These are phyloP conservation scores for Cremastinae sp. DNA, from an alignment of 2,888 invertebrate genomes.

Conservation along the genomic window DNA sequence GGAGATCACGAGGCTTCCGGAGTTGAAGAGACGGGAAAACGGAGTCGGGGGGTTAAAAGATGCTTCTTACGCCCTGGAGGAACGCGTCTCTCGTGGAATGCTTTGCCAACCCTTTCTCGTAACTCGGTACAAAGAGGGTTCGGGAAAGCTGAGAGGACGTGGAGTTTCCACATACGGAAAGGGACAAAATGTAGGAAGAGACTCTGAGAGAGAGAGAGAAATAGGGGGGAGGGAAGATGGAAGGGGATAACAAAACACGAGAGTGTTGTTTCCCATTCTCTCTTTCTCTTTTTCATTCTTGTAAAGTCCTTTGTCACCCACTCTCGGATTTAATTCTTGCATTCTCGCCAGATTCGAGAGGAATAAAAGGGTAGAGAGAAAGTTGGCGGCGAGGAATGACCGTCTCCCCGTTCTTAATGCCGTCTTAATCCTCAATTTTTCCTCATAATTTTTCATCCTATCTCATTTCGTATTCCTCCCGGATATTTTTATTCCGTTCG, in stretches of 20 bases:
- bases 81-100: conserved; percentile 69
- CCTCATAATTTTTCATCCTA: conserved; percentile 21
- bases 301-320: conserved; percentile 47
- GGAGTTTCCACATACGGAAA: conserved; percentile 48
- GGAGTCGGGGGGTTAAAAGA: conserved; percentile 48
- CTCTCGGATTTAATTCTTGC: conserved; percentile 56
- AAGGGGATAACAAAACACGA: conserved; percentile 49
- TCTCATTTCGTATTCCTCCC: conserved; percentile 3
- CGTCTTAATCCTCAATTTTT: conserved; percentile 37
- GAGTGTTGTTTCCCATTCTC: conserved; percentile 38
- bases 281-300: conserved; percentile 8
- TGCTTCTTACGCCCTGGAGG: conserved; percentile 58
- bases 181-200: conserved; percentile 51
- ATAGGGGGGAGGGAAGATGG: conserved; percentile 1
- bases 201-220: conserved; percentile 50
- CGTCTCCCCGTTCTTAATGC: conserved; percentile 23
- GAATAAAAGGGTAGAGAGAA: conserved; percentile 10
- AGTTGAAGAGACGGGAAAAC: conserved; percentile 34
- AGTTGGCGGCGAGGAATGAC: conserved; percentile 39
- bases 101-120: conserved; percentile 69
- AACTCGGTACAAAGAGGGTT: conserved; percentile 41
- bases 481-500: background rate
- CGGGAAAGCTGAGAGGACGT: conserved; percentile 27
- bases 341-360: conserved; percentile 55
- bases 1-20: conserved; percentile 46